Base-by-base conservation (phyloP, 2,113 vertebrate genomes). In the Solenodon paradoxus region DNA sequence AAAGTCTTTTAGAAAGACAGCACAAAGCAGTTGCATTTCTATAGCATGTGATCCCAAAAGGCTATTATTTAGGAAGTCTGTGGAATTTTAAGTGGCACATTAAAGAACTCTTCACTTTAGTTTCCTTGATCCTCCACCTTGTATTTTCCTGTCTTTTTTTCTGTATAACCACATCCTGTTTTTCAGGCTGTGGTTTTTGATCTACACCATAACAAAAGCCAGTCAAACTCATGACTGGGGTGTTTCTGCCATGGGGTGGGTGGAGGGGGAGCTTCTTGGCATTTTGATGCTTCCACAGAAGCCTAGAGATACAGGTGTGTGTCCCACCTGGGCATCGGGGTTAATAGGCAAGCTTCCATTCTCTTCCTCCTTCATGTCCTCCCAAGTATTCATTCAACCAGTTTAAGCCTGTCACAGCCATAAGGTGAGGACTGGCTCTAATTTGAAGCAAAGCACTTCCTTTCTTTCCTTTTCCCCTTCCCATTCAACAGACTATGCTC, bases 1-100 rank as follows among this genome's bases (percentile, higher is more conserved):
- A 78, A 83, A 85, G 96, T 69, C 88, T 97, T 90, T 86, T 55
- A 87, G 96, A 97, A 96, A 97, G 96, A 88, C 71, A 93, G 95
- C 80, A 79, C 93, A 92, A 90, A 89, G 32, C 80, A 94, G 72
- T 91, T 84, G 80, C 68, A 19, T 92, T 97, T 94, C 84, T 94
- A 0, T 61, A 53, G 40, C 59, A 35, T 42, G 4, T 84, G 95
- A 92, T 97, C 90, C 71, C 94, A 57, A 24, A 94, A 92, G 95
- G 45, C 20, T 4, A 0, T 92, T 88, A 96, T 98, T 97, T 95
- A 55, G 90, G 86, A 95, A 88, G 55, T 80, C 66, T 66, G 22
- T 68, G 91, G 82, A 83, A 93, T 96, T 92, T 95, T 96, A 85
- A 97, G 71, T 84, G 69, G 35, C 61, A 92, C 78, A 95, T 96